Evolutionary conservation across 2,888 invertebrate genomes (phyloP).

Genomic region (Sinohyriopsis cumingii): DNA sequence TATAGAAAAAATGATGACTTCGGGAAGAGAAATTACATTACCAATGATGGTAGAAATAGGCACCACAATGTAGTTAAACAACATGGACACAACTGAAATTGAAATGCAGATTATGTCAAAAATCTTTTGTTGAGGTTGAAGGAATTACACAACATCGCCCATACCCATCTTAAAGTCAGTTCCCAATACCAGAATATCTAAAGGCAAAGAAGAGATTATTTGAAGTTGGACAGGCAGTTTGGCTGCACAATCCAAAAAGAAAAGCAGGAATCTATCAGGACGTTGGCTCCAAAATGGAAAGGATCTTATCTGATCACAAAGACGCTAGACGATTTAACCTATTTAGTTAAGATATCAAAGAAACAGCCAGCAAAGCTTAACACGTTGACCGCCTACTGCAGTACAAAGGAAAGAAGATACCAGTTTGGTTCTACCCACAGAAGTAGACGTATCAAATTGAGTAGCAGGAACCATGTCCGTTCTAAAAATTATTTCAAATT

Average conservation of each 20-base stretch:
- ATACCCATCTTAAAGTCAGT: background rate
- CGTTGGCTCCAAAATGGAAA: background rate
- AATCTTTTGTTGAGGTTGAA: background rate
- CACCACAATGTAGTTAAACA: background rate
- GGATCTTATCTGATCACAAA: constrained; percentile 1
- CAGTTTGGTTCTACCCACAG: no score
- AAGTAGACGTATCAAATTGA: no score
- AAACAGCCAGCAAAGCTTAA: no score
- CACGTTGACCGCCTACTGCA: no score
- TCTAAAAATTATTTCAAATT: no score
- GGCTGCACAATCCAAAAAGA: background rate
- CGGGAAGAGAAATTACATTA: constrained; percentile 27
- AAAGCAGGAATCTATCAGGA: background rate
- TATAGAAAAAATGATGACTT: constrained; percentile 29
- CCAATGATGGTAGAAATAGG: constrained; percentile 20
- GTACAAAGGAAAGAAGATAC: no score
- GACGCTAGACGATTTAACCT: no score
- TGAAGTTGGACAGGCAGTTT: no score
- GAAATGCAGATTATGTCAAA: background rate
- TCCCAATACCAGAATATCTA: background rate
- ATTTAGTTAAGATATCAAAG: background rate
- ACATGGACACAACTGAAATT: background rate
- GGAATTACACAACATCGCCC: background rate
- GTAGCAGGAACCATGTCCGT: no score
- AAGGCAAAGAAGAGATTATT: no score